Conservation (phyloP, 2,113 vertebrate genomes). For the Mixornis gularis region DNA sequence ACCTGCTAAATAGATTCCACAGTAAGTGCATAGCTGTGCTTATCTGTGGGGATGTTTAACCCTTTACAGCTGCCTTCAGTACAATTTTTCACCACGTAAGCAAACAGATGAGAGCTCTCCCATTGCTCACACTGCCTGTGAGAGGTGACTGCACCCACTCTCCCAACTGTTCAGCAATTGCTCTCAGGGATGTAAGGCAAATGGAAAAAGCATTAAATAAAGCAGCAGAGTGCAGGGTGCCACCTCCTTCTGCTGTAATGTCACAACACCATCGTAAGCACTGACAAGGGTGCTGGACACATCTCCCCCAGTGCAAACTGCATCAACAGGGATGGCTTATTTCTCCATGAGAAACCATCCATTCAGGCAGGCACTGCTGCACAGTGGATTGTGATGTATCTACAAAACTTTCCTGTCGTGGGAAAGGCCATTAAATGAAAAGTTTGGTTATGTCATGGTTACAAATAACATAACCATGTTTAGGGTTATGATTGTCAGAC, state of each 20-base stretch:
- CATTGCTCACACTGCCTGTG: not conserved
- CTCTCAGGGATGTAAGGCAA: not conserved
- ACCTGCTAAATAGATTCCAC: not conserved
- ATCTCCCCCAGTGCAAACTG: not conserved
- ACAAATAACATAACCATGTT: not conserved
- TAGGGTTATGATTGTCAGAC: not conserved
- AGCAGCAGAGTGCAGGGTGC: not conserved
- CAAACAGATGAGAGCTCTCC: not conserved
- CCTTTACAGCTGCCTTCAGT: not conserved
- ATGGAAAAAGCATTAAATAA: not conserved
- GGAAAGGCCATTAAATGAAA: not conserved
- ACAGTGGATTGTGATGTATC: not conserved
- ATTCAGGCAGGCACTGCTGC: not conserved
- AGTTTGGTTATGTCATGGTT: not conserved
- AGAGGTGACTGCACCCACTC: not conserved
- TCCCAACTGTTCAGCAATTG: not conserved
- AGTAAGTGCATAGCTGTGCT: not conserved
- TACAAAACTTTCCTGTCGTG: not conserved
- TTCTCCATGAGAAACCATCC: not conserved
- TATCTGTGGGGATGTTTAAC: not conserved
- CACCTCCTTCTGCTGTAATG: not conserved
- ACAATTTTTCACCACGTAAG: not conserved
- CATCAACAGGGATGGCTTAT: not conserved
- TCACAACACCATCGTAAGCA: not conserved
- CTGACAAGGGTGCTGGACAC: not conserved